Conservation (phyloP, 2,888 invertebrate genomes). For the Ophonus ardosiacus region DNA sequence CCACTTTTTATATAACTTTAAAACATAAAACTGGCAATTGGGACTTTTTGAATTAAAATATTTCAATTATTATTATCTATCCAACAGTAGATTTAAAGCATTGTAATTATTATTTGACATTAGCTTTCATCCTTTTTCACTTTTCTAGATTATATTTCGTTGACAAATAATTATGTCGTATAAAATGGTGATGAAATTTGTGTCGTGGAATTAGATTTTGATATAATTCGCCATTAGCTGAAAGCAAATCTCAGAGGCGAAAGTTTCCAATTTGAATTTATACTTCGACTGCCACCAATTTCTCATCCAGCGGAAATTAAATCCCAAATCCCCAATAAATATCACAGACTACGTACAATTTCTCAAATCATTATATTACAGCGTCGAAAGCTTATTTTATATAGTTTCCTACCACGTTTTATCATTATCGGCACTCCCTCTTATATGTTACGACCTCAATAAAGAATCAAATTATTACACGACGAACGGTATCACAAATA, state of each 20-base stretch:
- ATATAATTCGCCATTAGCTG: slow-evolving; percentile 61
- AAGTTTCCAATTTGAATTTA: slow-evolving; percentile 63
- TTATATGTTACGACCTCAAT: background rate
- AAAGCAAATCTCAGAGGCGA: slow-evolving; percentile 1
- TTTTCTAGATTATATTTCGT: too few relatives aligned
- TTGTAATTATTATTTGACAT: too few relatives aligned
- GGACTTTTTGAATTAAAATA: too few relatives aligned
- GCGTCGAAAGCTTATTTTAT: slow-evolving; percentile 49
- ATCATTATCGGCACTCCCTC: slow-evolving; percentile 12
- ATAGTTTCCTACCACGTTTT: slow-evolving; percentile 54
- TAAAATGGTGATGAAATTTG: background rate
- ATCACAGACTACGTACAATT: slow-evolving; percentile 61
- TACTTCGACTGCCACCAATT: slow-evolving; percentile 59
- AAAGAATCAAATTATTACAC: background rate
- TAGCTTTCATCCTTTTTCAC: too few relatives aligned
- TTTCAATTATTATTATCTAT: too few relatives aligned
- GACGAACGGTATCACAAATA: background rate
- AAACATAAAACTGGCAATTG: too few relatives aligned
- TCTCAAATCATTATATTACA: slow-evolving; percentile 63
- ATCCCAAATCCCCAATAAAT: slow-evolving; percentile 64
- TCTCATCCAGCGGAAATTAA: slow-evolving; percentile 64
- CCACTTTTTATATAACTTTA: too few relatives aligned
- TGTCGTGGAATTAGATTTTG: slow-evolving; percentile 22
- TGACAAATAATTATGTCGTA: background rate
- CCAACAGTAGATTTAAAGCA: too few relatives aligned